Base-by-base conservation (phyloP, 2,888 invertebrate genomes). In the Dexiosoma caninum region DNA sequence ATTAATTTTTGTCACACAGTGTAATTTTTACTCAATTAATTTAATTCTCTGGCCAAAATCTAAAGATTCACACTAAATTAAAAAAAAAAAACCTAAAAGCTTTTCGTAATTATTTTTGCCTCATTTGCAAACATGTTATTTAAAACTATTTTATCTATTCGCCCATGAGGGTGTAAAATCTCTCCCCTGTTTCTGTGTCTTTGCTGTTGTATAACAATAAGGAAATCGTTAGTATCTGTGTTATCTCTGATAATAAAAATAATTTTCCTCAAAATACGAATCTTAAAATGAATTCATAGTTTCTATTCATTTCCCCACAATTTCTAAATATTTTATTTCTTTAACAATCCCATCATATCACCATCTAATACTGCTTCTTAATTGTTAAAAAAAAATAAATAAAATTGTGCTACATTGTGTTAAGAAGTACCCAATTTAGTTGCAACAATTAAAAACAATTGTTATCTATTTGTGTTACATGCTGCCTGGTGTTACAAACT, bases 381-480 rank as follows among this genome's bases (percentile, higher is more conserved):
- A 10, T 53, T 3, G 7, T 37, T 10, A 3, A 7, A 10, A 21
- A 49, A 9, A 21, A 27, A 53, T 16, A n/a, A n/a, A n/a, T 46
- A 27, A 37, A 42, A 35, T 42, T 12, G 14, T 51, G 23, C 42
- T 69, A 53, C 12, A 59, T 60, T 76, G 55, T 62, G 37, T 6
- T 32, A 30, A 30, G 40, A 10, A 51, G 74, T 81, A 59, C 57
- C 69, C 66, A 81, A 69, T 77, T 77, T 69, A 81, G 74, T 81
- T 81, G 64, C 69, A 67, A 64, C 72, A 67, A 69, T 72, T 72
- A 62, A 72, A 62, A 23, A 66, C 51, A 72, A 72, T 69, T 81
- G 77, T 72, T 81, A 74, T 81, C 62, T 81, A 59, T 42, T 59
- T 69, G 62, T 51, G 62, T 51, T 49, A 77, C 77, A 64, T 42